Evolutionary conservation across 2,113 vertebrate species (phyloP).

Genomic region (Thinocorus orbignyianus): DNA sequence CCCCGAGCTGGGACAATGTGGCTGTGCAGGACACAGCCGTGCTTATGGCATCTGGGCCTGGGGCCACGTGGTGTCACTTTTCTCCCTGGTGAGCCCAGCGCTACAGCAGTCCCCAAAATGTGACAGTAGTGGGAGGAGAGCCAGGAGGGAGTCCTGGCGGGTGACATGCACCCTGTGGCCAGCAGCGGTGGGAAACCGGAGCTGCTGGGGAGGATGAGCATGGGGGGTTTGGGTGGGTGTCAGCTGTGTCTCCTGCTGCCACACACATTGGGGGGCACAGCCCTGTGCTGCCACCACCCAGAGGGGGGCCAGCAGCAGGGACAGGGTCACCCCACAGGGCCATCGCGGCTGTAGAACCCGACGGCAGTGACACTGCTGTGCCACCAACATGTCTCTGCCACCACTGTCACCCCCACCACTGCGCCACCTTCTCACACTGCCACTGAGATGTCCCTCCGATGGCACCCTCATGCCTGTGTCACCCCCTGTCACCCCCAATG

Average conservation of each 20-base stretch:
- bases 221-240: background rate
- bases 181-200: accelerated
- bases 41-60: accelerated
- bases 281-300: background rate
- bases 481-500: accelerated
- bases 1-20: accelerated
- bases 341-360: background rate
- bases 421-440: background rate
- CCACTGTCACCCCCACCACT: background rate
- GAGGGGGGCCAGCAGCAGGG: background rate
- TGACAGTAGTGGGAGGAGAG: background rate
- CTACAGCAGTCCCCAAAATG: background rate
- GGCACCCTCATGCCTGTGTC: background rate
- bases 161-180: accelerated
- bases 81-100: background rate
- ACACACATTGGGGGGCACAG: background rate
- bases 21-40: background rate
- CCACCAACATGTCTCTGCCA: background rate
- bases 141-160: background rate
- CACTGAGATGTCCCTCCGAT: background rate
- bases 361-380: background rate
- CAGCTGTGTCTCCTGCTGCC: background rate
- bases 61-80: background rate
- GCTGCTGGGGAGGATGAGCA: background rate
- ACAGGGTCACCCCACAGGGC: background rate